These are phyloP conservation scores for Anthopleura xanthogrammica DNA, from an alignment of 92 coral and sea anemone genomes.

Conservation along the genomic window DNA sequence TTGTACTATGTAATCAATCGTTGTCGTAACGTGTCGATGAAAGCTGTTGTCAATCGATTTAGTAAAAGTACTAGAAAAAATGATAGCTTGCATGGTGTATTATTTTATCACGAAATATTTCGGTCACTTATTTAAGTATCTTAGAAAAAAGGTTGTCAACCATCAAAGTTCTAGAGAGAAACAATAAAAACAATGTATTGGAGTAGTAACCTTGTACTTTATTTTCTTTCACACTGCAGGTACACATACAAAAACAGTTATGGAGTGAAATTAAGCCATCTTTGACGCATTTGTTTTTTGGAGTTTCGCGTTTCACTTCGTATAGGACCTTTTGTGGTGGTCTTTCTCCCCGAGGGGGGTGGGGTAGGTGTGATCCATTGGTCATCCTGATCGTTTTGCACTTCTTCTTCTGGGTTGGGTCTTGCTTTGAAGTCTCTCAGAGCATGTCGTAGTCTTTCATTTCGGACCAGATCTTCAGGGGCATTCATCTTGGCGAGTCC, in stretches of 20 bases:
- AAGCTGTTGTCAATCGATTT: slow-evolving; percentile 38
- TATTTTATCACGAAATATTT: slow-evolving; percentile 41
- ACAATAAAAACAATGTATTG: not conserved
- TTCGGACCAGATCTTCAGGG: slow-evolving; percentile 31
- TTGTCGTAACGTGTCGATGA: slow-evolving; percentile 33
- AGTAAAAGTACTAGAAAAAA: slow-evolving; percentile 37
- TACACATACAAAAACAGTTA: not conserved
- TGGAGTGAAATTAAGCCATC: not conserved
- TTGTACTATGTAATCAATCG: slow-evolving; percentile 44
- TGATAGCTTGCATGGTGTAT: slow-evolving; percentile 48
- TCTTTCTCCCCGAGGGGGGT: not conserved
- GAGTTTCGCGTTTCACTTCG: not conserved
- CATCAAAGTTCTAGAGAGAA: slow-evolving; percentile 21
- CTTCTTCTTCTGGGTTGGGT: not conserved
- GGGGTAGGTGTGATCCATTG: slow-evolving; percentile 18
- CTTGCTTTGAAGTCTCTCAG: slow-evolving; percentile 23
- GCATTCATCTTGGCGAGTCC: slow-evolving; percentile 36
- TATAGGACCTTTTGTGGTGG: not conserved
- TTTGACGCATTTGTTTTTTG: slow-evolving; percentile 14
- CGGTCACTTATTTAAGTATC: slow-evolving; percentile 5
- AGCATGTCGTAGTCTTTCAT: slow-evolving; percentile 15
- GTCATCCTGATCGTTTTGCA: not conserved
- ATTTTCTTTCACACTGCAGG: not conserved
- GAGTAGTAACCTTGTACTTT: not conserved
- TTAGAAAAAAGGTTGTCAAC: not conserved